Evolutionary conservation across 2,888 invertebrate species (phyloP).

Genomic region (Cerastis rubricosa): DNA sequence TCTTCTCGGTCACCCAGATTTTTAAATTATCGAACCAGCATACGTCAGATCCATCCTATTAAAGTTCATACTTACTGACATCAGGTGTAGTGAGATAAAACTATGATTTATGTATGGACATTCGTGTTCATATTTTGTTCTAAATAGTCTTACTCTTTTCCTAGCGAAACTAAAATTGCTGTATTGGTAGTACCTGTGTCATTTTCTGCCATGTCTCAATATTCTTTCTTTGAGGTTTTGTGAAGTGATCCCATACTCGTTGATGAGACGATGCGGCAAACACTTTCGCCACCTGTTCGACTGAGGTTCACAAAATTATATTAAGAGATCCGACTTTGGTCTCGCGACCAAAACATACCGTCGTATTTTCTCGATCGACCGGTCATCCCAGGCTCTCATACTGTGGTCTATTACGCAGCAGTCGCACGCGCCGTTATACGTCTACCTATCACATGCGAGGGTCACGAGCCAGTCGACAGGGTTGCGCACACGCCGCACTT

Average conservation of each 20-base stretch:
- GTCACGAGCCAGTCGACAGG: conserved; percentile 62
- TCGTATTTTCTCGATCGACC: conserved; percentile 79
- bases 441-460: conserved; percentile 72
- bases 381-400: conserved; percentile 75
- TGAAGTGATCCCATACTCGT: conserved; percentile 99
- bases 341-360: conserved; percentile 84
- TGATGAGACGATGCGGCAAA: conserved; percentile 98
- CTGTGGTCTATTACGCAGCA: conserved; percentile 62
- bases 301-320: conserved; percentile 92
- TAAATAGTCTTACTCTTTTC: conserved; percentile 20
- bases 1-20: conserved; percentile 65
- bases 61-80: conserved; percentile 51
- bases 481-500: conserved; percentile 65
- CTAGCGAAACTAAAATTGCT: conserved; percentile 58
- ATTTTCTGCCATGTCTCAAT: conserved; percentile 99
- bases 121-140: conserved; percentile 12
- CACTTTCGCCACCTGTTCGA: conserved; percentile 99
- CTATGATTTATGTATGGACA: conserved; percentile 25
- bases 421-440: conserved; percentile 65
- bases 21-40: conserved; percentile 41
- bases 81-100: conserved; percentile 17
- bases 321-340: conserved; percentile 80
- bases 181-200: conserved; percentile 93
- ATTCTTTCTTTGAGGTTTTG: conserved; percentile 99
- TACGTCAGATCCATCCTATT: conserved; percentile 7